Conservation (phyloP, 2,113 vertebrate genomes). For the Pristiophorus japonicus region DNA sequence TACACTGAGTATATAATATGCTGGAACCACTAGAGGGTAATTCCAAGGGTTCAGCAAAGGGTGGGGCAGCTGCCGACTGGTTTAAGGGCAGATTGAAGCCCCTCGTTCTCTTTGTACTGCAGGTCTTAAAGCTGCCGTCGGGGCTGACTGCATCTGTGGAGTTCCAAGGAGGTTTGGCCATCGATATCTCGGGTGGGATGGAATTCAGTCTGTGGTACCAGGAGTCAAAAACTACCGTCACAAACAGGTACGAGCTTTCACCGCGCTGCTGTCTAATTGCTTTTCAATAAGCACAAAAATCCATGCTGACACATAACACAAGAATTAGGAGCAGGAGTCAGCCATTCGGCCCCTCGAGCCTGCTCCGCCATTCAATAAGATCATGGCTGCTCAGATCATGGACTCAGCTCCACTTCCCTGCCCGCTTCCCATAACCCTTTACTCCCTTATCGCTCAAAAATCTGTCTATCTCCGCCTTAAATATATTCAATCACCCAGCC, state of each 20-base stretch:
- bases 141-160: conserved; percentile 71
- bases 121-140: conserved; percentile 84
- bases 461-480: too few species aligned
- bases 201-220: conserved; percentile 97
- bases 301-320: too few species aligned
- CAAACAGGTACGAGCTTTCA: conserved; percentile 71
- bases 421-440: too few species aligned
- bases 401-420: too few species aligned
- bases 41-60: not conserved
- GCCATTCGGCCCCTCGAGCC: too few species aligned
- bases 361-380: too few species aligned
- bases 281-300: not conserved
- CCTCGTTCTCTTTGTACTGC: conserved; percentile 39
- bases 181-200: conserved; percentile 94
- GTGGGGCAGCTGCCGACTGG: not conserved
- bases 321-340: too few species aligned
- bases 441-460: too few species aligned
- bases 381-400: too few species aligned
- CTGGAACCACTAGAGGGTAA: too few species aligned
- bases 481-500: too few species aligned
- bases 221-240: conserved; percentile 92
- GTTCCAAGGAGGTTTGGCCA: conserved; percentile 80
- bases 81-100: not conserved
- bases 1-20: too few species aligned
- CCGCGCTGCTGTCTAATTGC: not conserved